Percentiles rank a stretch among this genome's conserved stretches.
phyloP scores from a whole-genome alignment of 2,888 invertebrate species.

The Napeogenes sylphis region DNA sequence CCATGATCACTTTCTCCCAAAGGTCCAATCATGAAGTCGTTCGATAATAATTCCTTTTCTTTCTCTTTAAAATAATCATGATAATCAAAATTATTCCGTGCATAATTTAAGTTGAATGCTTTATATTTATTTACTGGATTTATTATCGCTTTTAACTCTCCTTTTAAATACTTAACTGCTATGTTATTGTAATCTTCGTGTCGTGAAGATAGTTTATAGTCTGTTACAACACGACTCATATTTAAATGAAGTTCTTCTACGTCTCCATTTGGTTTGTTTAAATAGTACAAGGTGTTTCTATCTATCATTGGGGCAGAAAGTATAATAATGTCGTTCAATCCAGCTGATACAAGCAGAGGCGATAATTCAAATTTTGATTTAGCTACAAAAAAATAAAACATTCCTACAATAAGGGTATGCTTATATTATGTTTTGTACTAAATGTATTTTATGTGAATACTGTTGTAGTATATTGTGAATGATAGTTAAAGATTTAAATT shows the following conservation, averaged over 20 bases:
- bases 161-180: constrained; percentile 16
- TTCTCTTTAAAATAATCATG: constrained; percentile 31
- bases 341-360: constrained; percentile 41
- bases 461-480: no score
- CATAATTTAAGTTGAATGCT: constrained; percentile 37
- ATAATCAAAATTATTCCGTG: constrained; percentile 19
- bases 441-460: not conserved
- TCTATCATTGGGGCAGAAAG: constrained; percentile 48
- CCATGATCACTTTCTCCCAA: constrained; percentile 52
- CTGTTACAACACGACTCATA: constrained; percentile 15
- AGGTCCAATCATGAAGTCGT: constrained; percentile 60
- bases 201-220: constrained; percentile 4
- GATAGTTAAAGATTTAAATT: no score
- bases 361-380: constrained; percentile 47
- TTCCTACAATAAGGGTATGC: not conserved
- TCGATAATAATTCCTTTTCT: constrained; percentile 34
- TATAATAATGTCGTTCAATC: constrained; percentile 46
- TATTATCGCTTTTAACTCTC: constrained; percentile 26
- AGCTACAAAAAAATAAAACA: constrained; percentile 43
- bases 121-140: constrained; percentile 29
- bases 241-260: constrained; percentile 38
- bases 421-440: not conserved
- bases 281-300: constrained; percentile 39
- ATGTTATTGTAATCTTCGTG: constrained; percentile 8
- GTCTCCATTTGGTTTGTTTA: constrained; percentile 54